Percentiles rank a stretch among this genome's conserved stretches.
phyloP scores from a whole-genome alignment of 1,140 invertebrate genomes.

The Drosophila serrata region DNA sequence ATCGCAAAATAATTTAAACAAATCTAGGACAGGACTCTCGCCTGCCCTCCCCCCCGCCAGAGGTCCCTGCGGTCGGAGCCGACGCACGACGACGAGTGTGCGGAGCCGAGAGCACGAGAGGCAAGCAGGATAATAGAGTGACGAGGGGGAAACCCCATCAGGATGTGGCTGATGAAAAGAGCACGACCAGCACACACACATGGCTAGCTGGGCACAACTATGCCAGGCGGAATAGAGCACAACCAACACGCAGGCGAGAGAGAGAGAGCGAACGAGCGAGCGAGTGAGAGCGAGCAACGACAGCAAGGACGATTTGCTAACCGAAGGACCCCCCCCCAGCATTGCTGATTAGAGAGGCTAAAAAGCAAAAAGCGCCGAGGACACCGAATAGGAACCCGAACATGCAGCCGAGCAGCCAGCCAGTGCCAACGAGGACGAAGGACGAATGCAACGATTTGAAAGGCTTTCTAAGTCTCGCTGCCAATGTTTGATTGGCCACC shows the following conservation, averaged over 20 bases:
- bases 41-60: background rate
- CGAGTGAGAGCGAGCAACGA: conserved; percentile 3
- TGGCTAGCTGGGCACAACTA: conserved; percentile 26
- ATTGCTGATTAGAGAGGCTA: conserved; percentile 61
- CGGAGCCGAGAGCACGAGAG: conserved; percentile 14
- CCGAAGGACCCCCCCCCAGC: conserved; percentile 41
- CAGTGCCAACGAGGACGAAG: conserved; percentile 42
- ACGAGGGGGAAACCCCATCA: background rate
- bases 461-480: conserved; percentile 75
- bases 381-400: conserved; percentile 20
- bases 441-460: conserved; percentile 69
- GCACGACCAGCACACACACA: conserved; percentile 45
- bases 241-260: background rate
- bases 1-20: conserved; percentile 85
- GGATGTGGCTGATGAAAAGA: conserved; percentile 41
- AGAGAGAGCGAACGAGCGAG: conserved; percentile 2
- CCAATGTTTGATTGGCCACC: conserved; percentile 68
- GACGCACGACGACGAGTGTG: conserved; percentile 35
- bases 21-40: conserved; percentile 73
- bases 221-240: conserved; percentile 23
- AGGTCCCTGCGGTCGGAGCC: conserved; percentile 34
- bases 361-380: conserved; percentile 54
- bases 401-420: background rate
- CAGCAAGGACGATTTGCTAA: conserved; percentile 67
- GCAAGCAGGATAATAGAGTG: background rate